Conservation (phyloP, 2,888 invertebrate species). For the Lissocephala sabroskyi region DNA sequence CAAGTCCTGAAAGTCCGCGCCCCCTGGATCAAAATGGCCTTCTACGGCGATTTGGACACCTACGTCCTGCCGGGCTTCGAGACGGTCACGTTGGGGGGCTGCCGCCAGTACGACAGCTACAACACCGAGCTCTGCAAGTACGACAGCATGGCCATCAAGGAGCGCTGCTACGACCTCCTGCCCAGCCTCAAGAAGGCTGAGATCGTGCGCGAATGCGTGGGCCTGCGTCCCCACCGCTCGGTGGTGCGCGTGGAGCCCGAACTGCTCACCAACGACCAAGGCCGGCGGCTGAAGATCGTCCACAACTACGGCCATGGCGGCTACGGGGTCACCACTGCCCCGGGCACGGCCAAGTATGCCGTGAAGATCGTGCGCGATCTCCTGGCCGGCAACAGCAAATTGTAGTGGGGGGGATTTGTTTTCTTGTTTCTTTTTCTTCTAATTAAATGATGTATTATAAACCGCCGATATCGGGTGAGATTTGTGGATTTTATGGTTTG, state of each 20-base stretch:
- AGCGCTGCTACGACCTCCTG: slow-evolving; percentile 83
- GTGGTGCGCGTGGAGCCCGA: slow-evolving; percentile 82
- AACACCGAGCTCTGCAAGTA: slow-evolving; percentile 79
- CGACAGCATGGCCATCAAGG: slow-evolving; percentile 84
- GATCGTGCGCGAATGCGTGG: slow-evolving; percentile 80
- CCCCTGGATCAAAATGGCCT: slow-evolving; percentile 92
- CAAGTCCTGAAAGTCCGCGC: slow-evolving; percentile 87
- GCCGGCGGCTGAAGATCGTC: slow-evolving; percentile 78
- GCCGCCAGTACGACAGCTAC: slow-evolving; percentile 86
- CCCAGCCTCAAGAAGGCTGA: slow-evolving; percentile 79
- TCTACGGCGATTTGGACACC: slow-evolving; percentile 88
- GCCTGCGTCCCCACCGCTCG: slow-evolving; percentile 86
- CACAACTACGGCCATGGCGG: slow-evolving; percentile 98
- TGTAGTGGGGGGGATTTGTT: slow-evolving; percentile 33
- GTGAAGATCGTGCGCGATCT: slow-evolving; percentile 79
- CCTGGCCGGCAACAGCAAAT: slow-evolving; percentile 68
- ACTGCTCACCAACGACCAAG: slow-evolving; percentile 65
- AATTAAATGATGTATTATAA: slow-evolving; percentile 19
- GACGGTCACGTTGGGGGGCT: slow-evolving; percentile 87
- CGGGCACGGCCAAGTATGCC: slow-evolving; percentile 88
- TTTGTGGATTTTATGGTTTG: not conserved
- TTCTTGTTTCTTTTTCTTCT: not conserved
- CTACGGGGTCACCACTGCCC: slow-evolving; percentile 91
- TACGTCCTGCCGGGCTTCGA: slow-evolving; percentile 88
- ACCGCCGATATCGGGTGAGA: not conserved